Evolutionary conservation across 2,113 vertebrate genomes (phyloP).

Genomic region (Cyphomyrus discorhynchus): DNA sequence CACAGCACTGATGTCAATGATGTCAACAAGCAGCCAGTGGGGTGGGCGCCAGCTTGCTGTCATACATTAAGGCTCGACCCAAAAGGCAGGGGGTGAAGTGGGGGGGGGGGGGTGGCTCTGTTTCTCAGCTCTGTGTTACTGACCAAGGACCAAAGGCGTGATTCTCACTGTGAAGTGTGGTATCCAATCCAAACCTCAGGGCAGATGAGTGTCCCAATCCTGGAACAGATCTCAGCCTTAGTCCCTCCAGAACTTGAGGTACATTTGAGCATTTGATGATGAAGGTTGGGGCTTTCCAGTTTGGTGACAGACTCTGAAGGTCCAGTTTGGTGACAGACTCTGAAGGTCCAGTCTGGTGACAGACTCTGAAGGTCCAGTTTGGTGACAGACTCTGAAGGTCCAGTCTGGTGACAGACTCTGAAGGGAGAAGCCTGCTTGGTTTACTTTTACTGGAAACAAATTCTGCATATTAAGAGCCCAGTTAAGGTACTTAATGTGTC

Average conservation of each 20-base stretch:
- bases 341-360: neutral
- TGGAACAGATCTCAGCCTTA: neutral
- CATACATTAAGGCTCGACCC: neutral
- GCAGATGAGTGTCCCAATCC: constrained; percentile 13
- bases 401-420: neutral
- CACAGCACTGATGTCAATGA: constrained; percentile 36
- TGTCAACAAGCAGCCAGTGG: constrained; percentile 23
- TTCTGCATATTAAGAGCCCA: neutral
- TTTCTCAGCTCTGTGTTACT: neutral
- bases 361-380: neutral
- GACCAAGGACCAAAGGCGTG: constrained; percentile 10
- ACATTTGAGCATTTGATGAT: neutral
- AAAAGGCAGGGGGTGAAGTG: neutral
- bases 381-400: neutral
- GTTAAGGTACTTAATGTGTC: neutral
- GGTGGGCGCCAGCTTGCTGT: neutral
- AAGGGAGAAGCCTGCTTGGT: neutral
- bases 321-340: neutral
- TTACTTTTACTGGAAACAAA: neutral
- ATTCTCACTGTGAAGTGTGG: constrained; percentile 17
- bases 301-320: neutral
- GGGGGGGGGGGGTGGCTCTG: neutral
- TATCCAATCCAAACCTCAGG: constrained; percentile 6
- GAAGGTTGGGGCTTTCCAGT: neutral
- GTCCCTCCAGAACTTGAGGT: neutral